Conservation (phyloP, 2,113 vertebrate species). For the Apteryx owenii region DNA sequence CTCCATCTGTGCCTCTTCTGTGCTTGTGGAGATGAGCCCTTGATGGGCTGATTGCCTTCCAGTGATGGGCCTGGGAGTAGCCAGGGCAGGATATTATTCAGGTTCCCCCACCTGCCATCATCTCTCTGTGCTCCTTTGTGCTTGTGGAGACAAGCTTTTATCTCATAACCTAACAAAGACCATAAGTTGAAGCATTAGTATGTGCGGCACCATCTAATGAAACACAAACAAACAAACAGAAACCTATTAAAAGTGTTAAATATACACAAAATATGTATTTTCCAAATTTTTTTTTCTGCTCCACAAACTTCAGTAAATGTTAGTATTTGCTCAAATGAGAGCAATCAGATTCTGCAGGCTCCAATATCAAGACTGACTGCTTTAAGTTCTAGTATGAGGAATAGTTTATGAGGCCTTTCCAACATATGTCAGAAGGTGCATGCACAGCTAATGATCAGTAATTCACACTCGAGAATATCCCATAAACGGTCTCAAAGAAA, state of each 20-base stretch:
- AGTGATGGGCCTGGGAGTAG: no score
- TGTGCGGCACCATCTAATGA: background rate
- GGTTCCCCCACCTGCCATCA: no score
- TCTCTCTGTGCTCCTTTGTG: no score
- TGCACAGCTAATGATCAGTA: background rate
- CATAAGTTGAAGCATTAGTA: background rate
- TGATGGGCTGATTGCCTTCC: no score
- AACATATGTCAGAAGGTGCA: background rate
- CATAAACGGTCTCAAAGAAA: background rate
- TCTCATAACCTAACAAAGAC: background rate
- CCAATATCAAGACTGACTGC: background rate
- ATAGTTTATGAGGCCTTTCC: background rate
- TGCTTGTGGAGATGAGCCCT: no score
- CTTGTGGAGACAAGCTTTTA: no score
- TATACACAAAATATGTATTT: background rate
- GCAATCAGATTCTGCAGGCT: background rate
- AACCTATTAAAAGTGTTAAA: background rate
- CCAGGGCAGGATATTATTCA: no score
- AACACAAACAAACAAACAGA: background rate
- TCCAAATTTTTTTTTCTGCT: background rate
- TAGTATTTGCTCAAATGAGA: background rate
- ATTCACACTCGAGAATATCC: background rate
- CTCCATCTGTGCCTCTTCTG: no score
- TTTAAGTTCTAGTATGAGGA: background rate
- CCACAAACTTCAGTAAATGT: background rate